Evolutionary conservation across 30 jellyfish, hydroid and myxozoan genomes (phyloP), one percentile per base, ranked within the genome.

Genomic region (Mastigias papua): DNA sequence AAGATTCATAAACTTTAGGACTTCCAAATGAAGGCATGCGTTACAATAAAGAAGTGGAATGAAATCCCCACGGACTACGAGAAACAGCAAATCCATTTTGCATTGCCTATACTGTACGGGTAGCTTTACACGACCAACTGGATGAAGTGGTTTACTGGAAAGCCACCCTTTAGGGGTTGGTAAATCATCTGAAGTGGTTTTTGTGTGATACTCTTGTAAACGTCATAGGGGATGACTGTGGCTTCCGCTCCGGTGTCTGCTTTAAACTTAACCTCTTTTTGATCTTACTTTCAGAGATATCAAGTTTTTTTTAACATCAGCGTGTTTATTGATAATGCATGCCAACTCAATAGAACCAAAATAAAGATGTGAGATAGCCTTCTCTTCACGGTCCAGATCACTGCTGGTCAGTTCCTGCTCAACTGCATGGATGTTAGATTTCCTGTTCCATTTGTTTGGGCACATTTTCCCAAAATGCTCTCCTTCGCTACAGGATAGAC

Each of bases 101-200:
- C n/a, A n/a, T n/a, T n/a, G n/a, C n/a, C n/a, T n/a, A n/a, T n/a
- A n/a, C n/a, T n/a, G n/a, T n/a, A n/a, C n/a, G n/a, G n/a, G n/a
- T n/a, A n/a, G n/a, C 81, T 69, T 69, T 61, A 77, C 57, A 48
- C 31, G n/a, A 17, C 83, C 83, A 8, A 48, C 60, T 6, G 89
- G 89, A 60, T 77, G 82, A 49, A 77, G 10, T 48, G 82, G 89
- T 27, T 77, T 49, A 27, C 51, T 57, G 69, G 89, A 57, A 77
- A 77, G 89, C 89, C 82, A 77, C 57, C 61, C 89, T 77, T 77
- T 77, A 77, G 82, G 82, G 89, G 89, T 57, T 77, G 89, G n/a
- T n/a, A n/a, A n/a, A n/a, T n/a, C n/a, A n/a, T n/a, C n/a, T n/a
- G n/a, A n/a, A n/a, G n/a, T n/a, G n/a, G 82, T 27, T 57, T 49